Evolutionary conservation across 2,113 vertebrate genomes (phyloP), one percentile per base, ranked within the genome.

Genomic region (Accipiter cooperii): DNA sequence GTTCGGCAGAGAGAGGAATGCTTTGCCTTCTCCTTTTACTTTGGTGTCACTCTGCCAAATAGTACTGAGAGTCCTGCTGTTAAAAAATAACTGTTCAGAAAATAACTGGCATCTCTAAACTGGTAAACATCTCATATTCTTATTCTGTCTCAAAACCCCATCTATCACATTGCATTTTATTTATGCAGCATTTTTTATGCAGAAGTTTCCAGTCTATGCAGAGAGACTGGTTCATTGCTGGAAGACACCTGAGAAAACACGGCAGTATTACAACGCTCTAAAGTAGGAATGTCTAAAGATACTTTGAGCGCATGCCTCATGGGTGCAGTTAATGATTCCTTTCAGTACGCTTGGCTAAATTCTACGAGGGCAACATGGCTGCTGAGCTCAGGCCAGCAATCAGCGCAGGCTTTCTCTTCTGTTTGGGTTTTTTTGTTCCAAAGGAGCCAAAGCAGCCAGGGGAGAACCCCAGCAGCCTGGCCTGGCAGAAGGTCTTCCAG

Each of bases 241-340:
- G 66, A 91, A 93, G 71, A 89, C 94, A 90, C 68, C 90, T 93
- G 90, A 81, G 55, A 90, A 95, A 97, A 95, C 69, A 94, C 2
- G 3, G 65, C 49, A 76, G 57, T 18, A 71, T n/a, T 75, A 33
- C 65, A 66, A 58, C 1, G 11, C 77, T 85, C 63, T 36, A 21
- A 93, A 57, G 52, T 10, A 82, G n/a, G 18, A 87, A 93, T 60
- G 55, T 61, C 89, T 92, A 65, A 89, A 89, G 81, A 80, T 25
- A 70, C 16, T 91, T 83, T 22, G 58, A 89, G 63, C 46, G 57
- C 34, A 16, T 17, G 61, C 57, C 68, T 86, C 65, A 17, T 11
- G 66, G 74, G 52, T 63, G 42, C n/a, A 46, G 55, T 64, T 93
- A 77, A 36, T 46, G n/a, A 64, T n/a, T 77, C 54, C 52, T 83